Evolutionary conservation across 2,797 vertebrate species (phyloP).

Genomic region (Hydrocynus forskahlii): DNA sequence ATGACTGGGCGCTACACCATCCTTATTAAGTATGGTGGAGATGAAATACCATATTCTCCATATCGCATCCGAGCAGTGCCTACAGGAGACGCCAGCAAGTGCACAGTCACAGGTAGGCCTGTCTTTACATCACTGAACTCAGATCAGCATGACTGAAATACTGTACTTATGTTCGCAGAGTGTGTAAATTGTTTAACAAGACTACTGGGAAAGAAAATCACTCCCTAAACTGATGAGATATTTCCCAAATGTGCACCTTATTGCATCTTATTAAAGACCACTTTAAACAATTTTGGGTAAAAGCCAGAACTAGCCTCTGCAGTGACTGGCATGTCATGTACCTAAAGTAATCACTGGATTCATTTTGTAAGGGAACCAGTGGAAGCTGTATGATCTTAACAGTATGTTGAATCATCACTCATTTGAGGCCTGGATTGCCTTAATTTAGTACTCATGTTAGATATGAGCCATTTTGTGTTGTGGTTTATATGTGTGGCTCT

Average conservation of each 20-base stretch:
- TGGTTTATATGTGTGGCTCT: slow-evolving; percentile 27
- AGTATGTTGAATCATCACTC: too few species aligned
- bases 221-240: not conserved
- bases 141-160: not conserved
- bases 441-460: not conserved
- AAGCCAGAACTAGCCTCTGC: not conserved
- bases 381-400: not conserved
- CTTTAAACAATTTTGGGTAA: not conserved
- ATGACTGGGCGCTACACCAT: slow-evolving; percentile 88
- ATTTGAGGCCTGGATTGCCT: not conserved
- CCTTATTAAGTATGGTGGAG: slow-evolving; percentile 89
- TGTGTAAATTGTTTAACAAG: not conserved
- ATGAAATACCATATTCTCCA: slow-evolving; percentile 88
- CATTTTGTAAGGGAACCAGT: slow-evolving; percentile 20
- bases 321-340: not conserved
- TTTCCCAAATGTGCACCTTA: not conserved
- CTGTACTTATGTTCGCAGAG: slow-evolving; percentile 34
- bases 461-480: not conserved
- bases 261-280: not conserved
- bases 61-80: slow-evolving; percentile 88
- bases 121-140: not conserved
- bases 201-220: not conserved
- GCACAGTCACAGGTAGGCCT: slow-evolving; percentile 85
- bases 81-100: slow-evolving; percentile 92
- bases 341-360: not conserved